These are phyloP conservation scores for Abrostola triplasia DNA, from an alignment of 2,888 invertebrate genomes.

Conservation along the genomic window DNA sequence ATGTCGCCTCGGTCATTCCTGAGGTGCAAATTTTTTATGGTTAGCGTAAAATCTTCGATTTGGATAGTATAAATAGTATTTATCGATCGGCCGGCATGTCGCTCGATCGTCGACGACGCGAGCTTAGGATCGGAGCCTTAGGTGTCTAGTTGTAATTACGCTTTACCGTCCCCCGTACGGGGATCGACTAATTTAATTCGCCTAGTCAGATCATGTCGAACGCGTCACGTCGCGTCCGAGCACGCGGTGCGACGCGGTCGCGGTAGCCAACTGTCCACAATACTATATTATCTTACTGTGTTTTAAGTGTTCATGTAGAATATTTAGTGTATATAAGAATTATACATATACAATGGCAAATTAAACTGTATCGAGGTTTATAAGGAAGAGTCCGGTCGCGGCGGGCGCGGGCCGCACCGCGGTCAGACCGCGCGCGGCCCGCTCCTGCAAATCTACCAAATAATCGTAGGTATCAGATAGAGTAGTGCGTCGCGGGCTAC, in stretches of 20 bases:
- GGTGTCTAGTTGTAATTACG: constrained; percentile 79
- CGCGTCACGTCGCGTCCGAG: constrained; percentile 64
- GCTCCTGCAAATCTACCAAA: constrained; percentile 61
- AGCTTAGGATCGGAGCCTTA: constrained; percentile 50
- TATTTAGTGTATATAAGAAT: constrained; percentile 84
- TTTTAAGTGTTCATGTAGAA: constrained; percentile 86
- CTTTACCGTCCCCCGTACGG: constrained; percentile 74
- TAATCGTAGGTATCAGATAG: constrained; percentile 69
- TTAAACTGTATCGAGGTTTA: constrained; percentile 56
- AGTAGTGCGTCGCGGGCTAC: constrained; percentile 85
- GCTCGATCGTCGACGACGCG: constrained; percentile 37
- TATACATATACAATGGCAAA: constrained; percentile 78
- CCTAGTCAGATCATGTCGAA: constrained; percentile 82
- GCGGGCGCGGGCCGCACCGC: constrained; percentile 54
- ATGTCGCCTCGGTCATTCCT: constrained; percentile 52
- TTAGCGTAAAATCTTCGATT: constrained; percentile 59
- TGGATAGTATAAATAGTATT: constrained; percentile 56
- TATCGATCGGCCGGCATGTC: constrained; percentile 52
- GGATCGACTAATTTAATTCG: constrained; percentile 79
- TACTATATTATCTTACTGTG: constrained; percentile 81
- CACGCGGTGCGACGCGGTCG: constrained; percentile 68
- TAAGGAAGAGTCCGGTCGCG: constrained; percentile 58
- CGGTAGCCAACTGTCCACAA: constrained; percentile 82
- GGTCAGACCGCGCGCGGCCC: constrained; percentile 59
- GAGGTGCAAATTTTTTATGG: constrained; percentile 60